Conservation (phyloP, 2,888 invertebrate genomes). For the Thyatira batis region DNA sequence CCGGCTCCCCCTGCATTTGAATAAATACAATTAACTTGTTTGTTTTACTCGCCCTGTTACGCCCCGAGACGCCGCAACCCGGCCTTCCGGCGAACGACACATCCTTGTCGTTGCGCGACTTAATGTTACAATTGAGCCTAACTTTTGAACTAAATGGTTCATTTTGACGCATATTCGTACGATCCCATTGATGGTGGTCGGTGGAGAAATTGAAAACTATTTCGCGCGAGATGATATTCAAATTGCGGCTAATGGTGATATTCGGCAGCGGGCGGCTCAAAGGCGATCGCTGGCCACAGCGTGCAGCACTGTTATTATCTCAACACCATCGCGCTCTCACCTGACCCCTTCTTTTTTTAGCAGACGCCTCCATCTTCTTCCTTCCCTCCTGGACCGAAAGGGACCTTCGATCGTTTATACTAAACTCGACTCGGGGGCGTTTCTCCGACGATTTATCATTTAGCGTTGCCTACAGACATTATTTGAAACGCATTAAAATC, state of each 20-base stretch:
- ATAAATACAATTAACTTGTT: constrained; percentile 83
- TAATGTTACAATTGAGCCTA: constrained; percentile 7
- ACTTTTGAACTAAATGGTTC: too few species aligned
- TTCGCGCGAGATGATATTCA: constrained; percentile 62
- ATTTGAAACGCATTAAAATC: constrained; percentile 82
- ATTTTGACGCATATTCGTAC: constrained; percentile 10
- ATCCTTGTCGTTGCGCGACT: constrained; percentile 38
- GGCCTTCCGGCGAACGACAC: constrained; percentile 54
- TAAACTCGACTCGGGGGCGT: constrained; percentile 74
- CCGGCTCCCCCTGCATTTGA: constrained; percentile 67
- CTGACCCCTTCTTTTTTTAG: constrained; percentile 76
- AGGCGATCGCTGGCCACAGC: constrained; percentile 55
- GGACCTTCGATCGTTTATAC: constrained; percentile 68
- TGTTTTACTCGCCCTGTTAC: constrained; percentile 72
- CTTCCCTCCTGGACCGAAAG: constrained; percentile 46
- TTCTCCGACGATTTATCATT: constrained; percentile 80
- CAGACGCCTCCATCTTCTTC: constrained; percentile 71
- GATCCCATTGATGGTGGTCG: constrained; percentile 28
- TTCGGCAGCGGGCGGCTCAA: constrained; percentile 73
- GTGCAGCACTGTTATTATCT: constrained; percentile 80
- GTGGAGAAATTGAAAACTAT: constrained; percentile 56
- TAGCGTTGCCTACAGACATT: constrained; percentile 81
- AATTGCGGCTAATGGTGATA: constrained; percentile 72
- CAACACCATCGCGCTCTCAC: constrained; percentile 79
- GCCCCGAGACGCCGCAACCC: constrained; percentile 47